Evolutionary conservation across 2,888 invertebrate species (phyloP), one percentile per base, ranked within the genome.

Genomic region (Empis stercorea): DNA sequence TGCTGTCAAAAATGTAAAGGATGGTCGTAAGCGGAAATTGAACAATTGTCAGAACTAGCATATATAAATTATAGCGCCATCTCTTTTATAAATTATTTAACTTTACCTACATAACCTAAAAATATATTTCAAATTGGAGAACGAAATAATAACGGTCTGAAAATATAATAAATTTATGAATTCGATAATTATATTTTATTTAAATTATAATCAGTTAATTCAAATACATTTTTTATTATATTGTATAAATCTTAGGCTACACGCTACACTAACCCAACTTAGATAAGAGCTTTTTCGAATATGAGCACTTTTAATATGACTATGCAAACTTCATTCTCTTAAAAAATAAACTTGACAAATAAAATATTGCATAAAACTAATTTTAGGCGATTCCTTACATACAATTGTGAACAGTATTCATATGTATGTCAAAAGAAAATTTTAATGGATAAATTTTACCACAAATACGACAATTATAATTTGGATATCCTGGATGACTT

Each of bases 361-460:
- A 4, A 38, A 5, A 11, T 11, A 38, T 38, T 38, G n/a, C n/a
- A n/a, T n/a, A n/a, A n/a, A 2, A 38, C 16, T 15, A 16, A 15
- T 36, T 16, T 36, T 36, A 16, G 9, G 10, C 10, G n/a, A 36
- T 6, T 36, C 9, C 3, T 36, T 4, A 32, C 61, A 66, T 4
- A 32, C 61, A 66, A 10, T 40, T 42, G 34, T 51, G 49, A 11
- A 41, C 34, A 10, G 30, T 44, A 13, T 47, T 23, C 17, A 36
- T 46, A 37, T 54, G 52, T 30, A 50, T 45, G 10, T 47, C 40
- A 17, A 54, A 17, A 2, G 51, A 49, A 17, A 76, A 75, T 72
- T 79, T 79, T 60, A 81, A 68, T 10, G 80, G 79, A 61, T 81
- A 81, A 46, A 80, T 75, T 71, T 78, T 80, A 10, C 81, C 81